These are phyloP conservation scores for Pseudachorutes palmiensis DNA, from an alignment of 1,140 invertebrate species.

Conservation along the genomic window DNA sequence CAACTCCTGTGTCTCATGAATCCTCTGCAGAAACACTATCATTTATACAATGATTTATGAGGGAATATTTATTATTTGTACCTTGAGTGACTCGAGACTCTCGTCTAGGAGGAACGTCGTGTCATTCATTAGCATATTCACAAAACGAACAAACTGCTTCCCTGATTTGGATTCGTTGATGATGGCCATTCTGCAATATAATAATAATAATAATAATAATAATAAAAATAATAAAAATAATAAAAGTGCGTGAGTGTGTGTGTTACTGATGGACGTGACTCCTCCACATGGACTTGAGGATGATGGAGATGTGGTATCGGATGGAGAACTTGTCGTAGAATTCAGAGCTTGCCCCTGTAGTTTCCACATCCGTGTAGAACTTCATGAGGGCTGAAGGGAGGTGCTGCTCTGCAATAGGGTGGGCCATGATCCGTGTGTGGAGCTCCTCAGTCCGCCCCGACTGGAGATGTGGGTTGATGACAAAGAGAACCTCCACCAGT, in stretches of 20 bases:
- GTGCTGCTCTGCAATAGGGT: constrained; percentile 70
- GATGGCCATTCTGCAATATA: constrained; percentile 26
- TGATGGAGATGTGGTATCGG: constrained; percentile 92
- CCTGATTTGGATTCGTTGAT: constrained; percentile 51
- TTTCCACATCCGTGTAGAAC: constrained; percentile 97
- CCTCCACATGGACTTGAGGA: constrained; percentile 82
- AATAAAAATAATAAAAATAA: no score
- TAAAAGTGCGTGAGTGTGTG: no score
- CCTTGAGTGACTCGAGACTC: constrained; percentile 84
- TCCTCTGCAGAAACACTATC: constrained; percentile 52
- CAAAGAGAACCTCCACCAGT: constrained; percentile 86
- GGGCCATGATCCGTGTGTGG: constrained; percentile 64
- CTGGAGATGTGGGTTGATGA: constrained; percentile 73
- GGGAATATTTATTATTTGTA: no score
- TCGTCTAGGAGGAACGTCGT: constrained; percentile 96
- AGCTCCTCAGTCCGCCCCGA: constrained; percentile 54
- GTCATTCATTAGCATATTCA: constrained; percentile 99
- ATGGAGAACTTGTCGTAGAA: constrained; percentile 99
- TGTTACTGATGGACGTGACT: constrained; percentile 55
- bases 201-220: no score
- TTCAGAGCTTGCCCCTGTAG: constrained; percentile 82
- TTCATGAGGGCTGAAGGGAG: constrained; percentile 88
- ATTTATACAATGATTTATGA: no score
- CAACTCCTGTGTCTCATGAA: constrained; percentile 89
- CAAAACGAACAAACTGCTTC: constrained; percentile 93